Base-by-base conservation (phyloP, 2,888 invertebrate species). In the Acheta domesticus region DNA sequence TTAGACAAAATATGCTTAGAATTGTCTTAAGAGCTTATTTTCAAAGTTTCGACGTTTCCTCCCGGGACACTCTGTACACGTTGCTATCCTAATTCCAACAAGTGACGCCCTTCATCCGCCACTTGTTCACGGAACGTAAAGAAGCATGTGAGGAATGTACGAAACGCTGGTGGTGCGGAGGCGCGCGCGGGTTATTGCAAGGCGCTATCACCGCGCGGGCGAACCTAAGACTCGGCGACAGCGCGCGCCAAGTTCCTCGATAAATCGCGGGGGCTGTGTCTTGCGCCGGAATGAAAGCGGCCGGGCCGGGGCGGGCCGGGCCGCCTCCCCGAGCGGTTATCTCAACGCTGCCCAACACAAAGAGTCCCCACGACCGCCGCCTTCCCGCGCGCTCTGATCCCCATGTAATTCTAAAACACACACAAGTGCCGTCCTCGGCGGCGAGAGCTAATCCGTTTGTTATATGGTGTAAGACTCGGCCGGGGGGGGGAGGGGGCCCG, bases 361-460 rank as follows among this genome's bases (percentile, higher is more conserved):
- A 62, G 62, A 62, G 62, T 62, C 16, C n/a, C n/a, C 62, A 19
- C 62, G 62, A 62, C 62, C 14, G 14, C 62, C 11, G 62, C 62
- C 62, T 62, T 62, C 62, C 36, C 8, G 8, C 62, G 62, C n/a
- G 14, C 62, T 62, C 62, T 62, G 62, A 62, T 62, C 62, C 62
- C 62, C 62, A 62, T 62, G 62, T 62, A 62, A 62, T 62, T 62
- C 62, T 62, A 62, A 62, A 62, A 62, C 62, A 62, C 62, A 62
- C 62, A 62, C 62, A 62, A 62, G 62, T 62, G 62, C n/a, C 62
- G 62, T 62, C 62, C 62, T 62, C 16, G 62, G 62, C 62, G 11
- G 12, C 62, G 62, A 2, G 62, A 62, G 62, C 62, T 62, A 62
- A 62, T 62, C 62, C 62, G 62, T 62, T 62, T 62, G 62, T 62